These are phyloP conservation scores for Patella vulgata DNA, from an alignment of 1,140 invertebrate species.

Conservation along the genomic window DNA sequence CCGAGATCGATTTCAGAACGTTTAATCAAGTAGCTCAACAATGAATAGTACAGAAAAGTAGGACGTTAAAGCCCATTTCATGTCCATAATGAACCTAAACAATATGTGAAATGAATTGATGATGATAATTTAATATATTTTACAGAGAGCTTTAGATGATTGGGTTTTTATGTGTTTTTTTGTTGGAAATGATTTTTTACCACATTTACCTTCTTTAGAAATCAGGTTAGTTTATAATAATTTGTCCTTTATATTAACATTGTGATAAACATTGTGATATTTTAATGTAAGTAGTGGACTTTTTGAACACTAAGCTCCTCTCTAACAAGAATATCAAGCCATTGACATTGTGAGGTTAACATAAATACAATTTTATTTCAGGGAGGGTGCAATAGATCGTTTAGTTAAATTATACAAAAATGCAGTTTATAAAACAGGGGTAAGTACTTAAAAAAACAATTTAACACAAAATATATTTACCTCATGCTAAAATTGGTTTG, in stretches of 20 bases:
- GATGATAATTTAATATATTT: slow-evolving; percentile 15
- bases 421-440: slow-evolving; percentile 90
- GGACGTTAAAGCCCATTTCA: too few relatives aligned
- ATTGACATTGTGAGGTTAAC: too few relatives aligned
- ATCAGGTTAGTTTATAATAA: slow-evolving; percentile 72
- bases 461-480: neutral
- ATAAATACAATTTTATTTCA: too few relatives aligned
- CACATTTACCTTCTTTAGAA: slow-evolving; percentile 97
- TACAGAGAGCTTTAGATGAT: slow-evolving; percentile 78
- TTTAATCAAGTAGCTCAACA: too few relatives aligned
- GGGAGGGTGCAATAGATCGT: slow-evolving; percentile 97
- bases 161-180: slow-evolving; percentile 99
- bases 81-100: too few relatives aligned
- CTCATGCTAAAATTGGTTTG: neutral
- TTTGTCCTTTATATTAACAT: neutral
- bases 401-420: slow-evolving; percentile 95
- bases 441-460: slow-evolving; percentile 45
- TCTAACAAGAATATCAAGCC: too few relatives aligned
- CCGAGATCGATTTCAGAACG: too few relatives aligned
- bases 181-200: slow-evolving; percentile 99
- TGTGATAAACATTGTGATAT: too few relatives aligned
- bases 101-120: too few relatives aligned
- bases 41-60: too few relatives aligned
- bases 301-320: too few relatives aligned
- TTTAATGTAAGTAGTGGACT: too few relatives aligned